Evolutionary conservation across 1,140 invertebrate species (phyloP).

Genomic region (Euwallacea fornicatus): DNA sequence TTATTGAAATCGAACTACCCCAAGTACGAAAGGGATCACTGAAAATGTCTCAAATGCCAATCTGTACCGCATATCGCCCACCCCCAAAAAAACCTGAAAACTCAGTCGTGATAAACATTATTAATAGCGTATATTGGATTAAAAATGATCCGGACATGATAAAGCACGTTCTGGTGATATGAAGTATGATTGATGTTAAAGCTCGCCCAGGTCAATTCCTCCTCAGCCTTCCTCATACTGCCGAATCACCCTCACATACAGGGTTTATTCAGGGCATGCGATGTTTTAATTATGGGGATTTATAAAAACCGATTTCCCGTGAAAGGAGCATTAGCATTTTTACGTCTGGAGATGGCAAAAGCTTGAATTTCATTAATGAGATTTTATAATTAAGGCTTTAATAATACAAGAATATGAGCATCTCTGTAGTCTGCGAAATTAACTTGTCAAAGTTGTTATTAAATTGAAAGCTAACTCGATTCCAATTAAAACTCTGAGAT

Average conservation of each 20-base stretch:
- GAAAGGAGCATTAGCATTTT: too few relatives aligned
- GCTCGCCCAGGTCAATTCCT: conserved; percentile 7
- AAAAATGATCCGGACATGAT: conserved; percentile 25
- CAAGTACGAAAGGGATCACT: too few relatives aligned
- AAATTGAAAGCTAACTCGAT: conserved; percentile 16
- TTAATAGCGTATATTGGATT: conserved; percentile 24
- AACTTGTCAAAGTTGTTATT: conserved; percentile 15
- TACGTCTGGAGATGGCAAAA: too few relatives aligned
- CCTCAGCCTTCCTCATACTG: not conserved
- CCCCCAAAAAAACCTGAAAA: not conserved
- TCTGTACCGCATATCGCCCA: too few relatives aligned
- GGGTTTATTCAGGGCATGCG: not conserved
- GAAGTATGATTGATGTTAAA: conserved; percentile 23
- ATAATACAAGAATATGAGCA: conserved; percentile 10
- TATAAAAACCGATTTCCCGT: not conserved
- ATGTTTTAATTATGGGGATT: conserved; percentile 7
- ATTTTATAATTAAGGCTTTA: conserved; percentile 1
- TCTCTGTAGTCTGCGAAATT: conserved; percentile 4
- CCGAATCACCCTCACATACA: not conserved
- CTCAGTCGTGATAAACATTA: conserved; percentile 21
- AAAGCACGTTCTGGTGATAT: conserved; percentile 25
- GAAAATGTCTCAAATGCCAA: too few relatives aligned
- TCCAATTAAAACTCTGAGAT: conserved; percentile 24
- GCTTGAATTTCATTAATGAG: not conserved
- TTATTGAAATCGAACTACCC: too few relatives aligned